Conservation (phyloP, 2,113 vertebrate species). For the Corvus cornix region DNA sequence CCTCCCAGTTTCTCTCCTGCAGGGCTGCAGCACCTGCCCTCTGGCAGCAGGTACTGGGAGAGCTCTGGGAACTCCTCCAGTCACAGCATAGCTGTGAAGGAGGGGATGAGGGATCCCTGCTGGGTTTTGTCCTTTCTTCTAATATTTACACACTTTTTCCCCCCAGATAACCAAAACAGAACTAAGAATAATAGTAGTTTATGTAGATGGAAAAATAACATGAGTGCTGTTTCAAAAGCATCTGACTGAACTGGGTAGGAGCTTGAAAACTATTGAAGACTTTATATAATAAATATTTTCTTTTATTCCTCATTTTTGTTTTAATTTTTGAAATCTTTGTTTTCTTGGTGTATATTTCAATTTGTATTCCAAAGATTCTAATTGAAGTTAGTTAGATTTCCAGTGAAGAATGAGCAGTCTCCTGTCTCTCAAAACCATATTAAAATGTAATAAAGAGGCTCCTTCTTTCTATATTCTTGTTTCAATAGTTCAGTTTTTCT, state of each 20-base stretch:
- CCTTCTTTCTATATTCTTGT: neutral
- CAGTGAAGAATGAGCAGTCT: neutral
- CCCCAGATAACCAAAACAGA: neutral
- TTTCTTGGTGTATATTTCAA: neutral
- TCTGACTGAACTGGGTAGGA: neutral
- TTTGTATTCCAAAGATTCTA: neutral
- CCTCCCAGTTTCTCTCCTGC: neutral
- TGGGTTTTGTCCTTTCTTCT: neutral
- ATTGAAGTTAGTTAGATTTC: neutral
- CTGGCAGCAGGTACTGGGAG: neutral
- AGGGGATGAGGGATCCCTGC: neutral
- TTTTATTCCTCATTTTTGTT: neutral
- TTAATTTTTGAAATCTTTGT: neutral
- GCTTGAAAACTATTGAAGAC: neutral
- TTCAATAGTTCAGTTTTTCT: neutral
- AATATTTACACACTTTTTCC: neutral
- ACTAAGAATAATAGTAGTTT: neutral
- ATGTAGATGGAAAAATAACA: neutral
- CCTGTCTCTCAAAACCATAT: neutral
- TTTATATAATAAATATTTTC: neutral
- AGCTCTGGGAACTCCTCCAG: neutral
- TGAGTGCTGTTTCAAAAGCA: neutral
- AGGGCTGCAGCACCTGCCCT: neutral
- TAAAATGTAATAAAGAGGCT: neutral
- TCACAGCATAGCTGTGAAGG: neutral